phyloP scores from a whole-genome alignment of 2,113 vertebrate species.

The Galemys pyrenaicus region DNA sequence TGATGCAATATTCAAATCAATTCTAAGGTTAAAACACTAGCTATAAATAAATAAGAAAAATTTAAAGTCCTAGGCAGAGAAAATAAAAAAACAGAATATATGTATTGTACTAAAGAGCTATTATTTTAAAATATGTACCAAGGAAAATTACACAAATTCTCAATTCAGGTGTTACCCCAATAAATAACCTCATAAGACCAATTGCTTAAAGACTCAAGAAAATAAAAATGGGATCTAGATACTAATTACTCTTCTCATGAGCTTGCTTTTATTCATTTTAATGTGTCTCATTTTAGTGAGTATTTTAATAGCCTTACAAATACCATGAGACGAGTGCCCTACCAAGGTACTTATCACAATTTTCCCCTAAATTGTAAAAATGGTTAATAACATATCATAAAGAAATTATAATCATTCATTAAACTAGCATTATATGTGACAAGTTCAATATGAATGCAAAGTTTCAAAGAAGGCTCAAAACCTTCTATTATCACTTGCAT shows the following conservation, averaged over 20 bases:
- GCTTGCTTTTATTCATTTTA: slow-evolving; percentile 67
- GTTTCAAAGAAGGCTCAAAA: slow-evolving; percentile 15
- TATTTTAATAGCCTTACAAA: slow-evolving; percentile 57
- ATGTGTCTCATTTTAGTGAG: slow-evolving; percentile 59
- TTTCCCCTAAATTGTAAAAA: slow-evolving; percentile 45
- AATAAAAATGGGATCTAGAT: slow-evolving; percentile 53
- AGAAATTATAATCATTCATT: slow-evolving; percentile 44
- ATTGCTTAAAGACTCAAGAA: slow-evolving; percentile 48
- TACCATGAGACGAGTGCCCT: slow-evolving; percentile 36
- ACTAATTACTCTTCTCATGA: slow-evolving; percentile 48
- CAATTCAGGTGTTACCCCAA: slow-evolving; percentile 45
- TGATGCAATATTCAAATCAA: not conserved
- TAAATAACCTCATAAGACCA: slow-evolving; percentile 59
- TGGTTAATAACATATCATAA: slow-evolving; percentile 52
- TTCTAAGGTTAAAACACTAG: slow-evolving; percentile 31
- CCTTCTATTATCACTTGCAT: not conserved
- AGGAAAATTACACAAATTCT: slow-evolving; percentile 47
- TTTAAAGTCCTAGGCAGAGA: slow-evolving; percentile 39
- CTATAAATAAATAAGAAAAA: slow-evolving; percentile 14
- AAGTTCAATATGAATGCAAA: not conserved
- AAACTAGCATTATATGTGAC: slow-evolving; percentile 51
- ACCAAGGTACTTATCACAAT: slow-evolving; percentile 57
- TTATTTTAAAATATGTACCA: slow-evolving; percentile 32
- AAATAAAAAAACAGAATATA: slow-evolving; percentile 59
- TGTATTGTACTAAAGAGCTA: slow-evolving; percentile 35